phyloP scores from a whole-genome alignment of 2,797 vertebrate species.

The Sciurus carolinensis region DNA sequence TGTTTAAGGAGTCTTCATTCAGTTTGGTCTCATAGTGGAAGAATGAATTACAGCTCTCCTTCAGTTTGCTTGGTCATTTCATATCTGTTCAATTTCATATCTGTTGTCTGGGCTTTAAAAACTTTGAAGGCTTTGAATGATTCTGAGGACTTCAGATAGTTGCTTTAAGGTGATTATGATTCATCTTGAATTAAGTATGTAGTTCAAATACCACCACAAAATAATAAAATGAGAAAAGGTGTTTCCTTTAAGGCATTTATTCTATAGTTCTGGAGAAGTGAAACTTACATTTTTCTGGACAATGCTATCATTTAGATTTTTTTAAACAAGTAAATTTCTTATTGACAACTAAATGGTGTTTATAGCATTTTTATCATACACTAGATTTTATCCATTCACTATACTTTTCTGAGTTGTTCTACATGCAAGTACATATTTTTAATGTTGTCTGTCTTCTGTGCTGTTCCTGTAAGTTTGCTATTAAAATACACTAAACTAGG shows the following conservation, averaged over 20 bases:
- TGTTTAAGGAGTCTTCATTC: not conserved
- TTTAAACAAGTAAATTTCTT: no score
- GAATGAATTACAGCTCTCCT: not conserved
- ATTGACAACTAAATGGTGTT: conserved; percentile 89
- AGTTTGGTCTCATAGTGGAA: not conserved
- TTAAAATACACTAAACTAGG: conserved; percentile 92
- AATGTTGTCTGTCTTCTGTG: conserved; percentile 93
- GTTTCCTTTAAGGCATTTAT: not conserved
- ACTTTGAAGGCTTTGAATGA: not conserved
- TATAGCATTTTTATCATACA: conserved; percentile 92
- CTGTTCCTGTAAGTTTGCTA: conserved; percentile 94
- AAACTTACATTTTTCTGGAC: no score
- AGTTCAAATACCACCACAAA: conserved; percentile 5
- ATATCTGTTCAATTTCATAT: not conserved
- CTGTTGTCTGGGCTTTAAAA: not conserved
- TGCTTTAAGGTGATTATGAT: not conserved
- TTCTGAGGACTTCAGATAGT: not conserved
- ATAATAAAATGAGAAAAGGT: not conserved
- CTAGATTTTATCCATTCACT: conserved; percentile 91
- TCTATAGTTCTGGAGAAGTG: not conserved
- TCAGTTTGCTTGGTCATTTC: not conserved
- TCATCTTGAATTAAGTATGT: conserved; percentile 32
- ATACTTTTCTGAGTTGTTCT: conserved; percentile 92
- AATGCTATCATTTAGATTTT: no score
- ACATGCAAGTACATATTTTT: conserved; percentile 92